Evolutionary conservation across 2,888 invertebrate genomes (phyloP), one percentile per base, ranked within the genome.

Genomic region (Fragum whitleyi): DNA sequence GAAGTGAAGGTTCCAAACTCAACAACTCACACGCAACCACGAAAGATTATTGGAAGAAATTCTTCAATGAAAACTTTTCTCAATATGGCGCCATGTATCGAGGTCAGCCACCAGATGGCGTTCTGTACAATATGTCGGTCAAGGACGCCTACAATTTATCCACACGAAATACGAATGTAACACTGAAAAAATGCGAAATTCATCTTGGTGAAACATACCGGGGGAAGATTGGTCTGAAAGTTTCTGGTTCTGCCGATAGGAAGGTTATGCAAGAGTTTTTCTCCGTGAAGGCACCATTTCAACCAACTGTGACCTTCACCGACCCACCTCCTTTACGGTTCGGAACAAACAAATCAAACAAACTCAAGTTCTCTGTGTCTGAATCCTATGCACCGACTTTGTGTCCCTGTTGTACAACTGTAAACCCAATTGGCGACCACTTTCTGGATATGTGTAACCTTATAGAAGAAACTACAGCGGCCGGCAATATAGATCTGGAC

Each of bases 1-100:
- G 95, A 29, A 88, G 87, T 21, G 90, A 92, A 21, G 93, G 93
- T 28, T 94, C 94, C 57, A 94, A 94, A 86, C 90, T 95, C 55
- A 88, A 91, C 59, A 90, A 90, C 65, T 93, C 94, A 6, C 94
- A 95, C 81, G 87, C 88, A 21, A 76, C 91, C 42, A 95, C 94
- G 0, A 91, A 94, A 61, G 90, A 93, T 57, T 85, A 94, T 11
- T 95, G 95, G 95, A 87, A 85, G 42, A 88, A 90, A 19, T 89
- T 91, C 32, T 95, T 94, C 80, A 87, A 89, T 74, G 94, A 94
- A 53, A 91, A 92, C 23, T 92, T 93, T 71, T 92, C 93, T 53
- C 92, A 93, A 88, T 90, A 92, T 78, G 92, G 94, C 11, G 94
- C 94, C 51, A 95, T 95, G 95, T 95, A 92, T 87, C 89, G 94